A percentile compares a stretch with the other conserved stretches of the same genome.
Conservation (phyloP, 2,888 invertebrate genomes). For the Trissolcus japonicus region DNA sequence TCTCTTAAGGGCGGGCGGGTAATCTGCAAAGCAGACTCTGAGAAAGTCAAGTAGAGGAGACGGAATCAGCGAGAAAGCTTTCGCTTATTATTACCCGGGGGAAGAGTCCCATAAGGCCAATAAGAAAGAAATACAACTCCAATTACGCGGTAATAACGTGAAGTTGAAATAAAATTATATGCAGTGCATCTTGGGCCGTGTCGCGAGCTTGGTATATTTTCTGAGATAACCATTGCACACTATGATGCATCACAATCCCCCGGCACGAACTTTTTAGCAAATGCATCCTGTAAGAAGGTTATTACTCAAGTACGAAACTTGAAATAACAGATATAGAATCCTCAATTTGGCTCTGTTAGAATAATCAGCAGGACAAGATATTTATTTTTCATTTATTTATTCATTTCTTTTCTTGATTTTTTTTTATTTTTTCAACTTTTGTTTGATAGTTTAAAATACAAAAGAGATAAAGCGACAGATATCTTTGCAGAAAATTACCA, state of each 20-base stretch:
- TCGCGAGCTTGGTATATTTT: constrained; percentile 15
- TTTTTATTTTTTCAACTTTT: too few relatives aligned
- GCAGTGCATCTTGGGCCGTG: constrained; percentile 11
- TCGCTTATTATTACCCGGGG: constrained; percentile 45
- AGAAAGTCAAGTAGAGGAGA: constrained; percentile 37
- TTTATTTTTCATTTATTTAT: too few relatives aligned
- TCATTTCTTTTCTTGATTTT: too few relatives aligned
- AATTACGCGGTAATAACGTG: constrained; percentile 53
- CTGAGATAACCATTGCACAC: constrained; percentile 27
- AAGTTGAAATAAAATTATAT: constrained; percentile 51
- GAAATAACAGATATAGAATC: too few relatives aligned
- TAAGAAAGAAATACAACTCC: constrained; percentile 55
- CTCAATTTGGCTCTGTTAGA: too few relatives aligned
- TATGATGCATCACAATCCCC: background rate
- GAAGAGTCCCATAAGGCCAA: constrained; percentile 50
- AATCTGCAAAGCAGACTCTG: constrained; percentile 49
- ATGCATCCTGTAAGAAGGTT: background rate
- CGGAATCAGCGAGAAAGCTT: constrained; percentile 52
- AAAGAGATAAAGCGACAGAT: constrained; percentile 9
- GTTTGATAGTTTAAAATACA: too few relatives aligned
- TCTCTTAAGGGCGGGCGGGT: constrained; percentile 27
- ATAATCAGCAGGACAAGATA: too few relatives aligned
- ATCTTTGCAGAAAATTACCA: constrained; percentile 5
- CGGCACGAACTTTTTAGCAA: background rate
- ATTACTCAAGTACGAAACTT: too few relatives aligned